Conservation (phyloP, 2,888 invertebrate genomes). For the Drosophila ezoana region DNA sequence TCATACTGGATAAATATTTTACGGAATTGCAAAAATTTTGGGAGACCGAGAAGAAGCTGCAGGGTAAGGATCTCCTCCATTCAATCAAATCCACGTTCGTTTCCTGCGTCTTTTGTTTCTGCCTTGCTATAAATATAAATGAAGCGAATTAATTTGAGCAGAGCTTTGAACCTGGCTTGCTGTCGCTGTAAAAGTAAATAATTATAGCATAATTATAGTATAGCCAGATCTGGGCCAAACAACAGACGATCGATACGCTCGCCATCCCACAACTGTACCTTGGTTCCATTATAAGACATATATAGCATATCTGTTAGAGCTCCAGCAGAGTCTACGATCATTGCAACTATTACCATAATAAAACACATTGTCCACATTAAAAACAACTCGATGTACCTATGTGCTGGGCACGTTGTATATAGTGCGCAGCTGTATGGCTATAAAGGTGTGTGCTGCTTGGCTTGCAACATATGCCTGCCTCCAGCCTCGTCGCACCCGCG, state of each 20-base stretch:
- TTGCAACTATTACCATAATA: too few relatives aligned
- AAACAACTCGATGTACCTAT: conserved; percentile 34
- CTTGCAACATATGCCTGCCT: conserved; percentile 67
- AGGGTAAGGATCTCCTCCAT: conserved; percentile 89
- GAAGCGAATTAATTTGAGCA: conserved; percentile 9
- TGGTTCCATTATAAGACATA: too few relatives aligned
- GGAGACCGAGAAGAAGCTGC: conserved; percentile 97
- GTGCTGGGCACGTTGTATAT: conserved; percentile 54
- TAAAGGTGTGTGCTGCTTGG: conserved; percentile 50
- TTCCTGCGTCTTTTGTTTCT: conserved; percentile 58
- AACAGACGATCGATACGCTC: too few relatives aligned
- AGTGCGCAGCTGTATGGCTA: conserved; percentile 33
- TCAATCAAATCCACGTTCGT: conserved; percentile 43
- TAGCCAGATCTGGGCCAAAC: too few relatives aligned
- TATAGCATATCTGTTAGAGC: too few relatives aligned
- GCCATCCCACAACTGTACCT: too few relatives aligned
- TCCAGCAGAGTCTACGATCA: too few relatives aligned
- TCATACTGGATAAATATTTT: conserved; percentile 98
- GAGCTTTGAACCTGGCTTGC: conserved; percentile 27
- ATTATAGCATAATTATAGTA: background rate
- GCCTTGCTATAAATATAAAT: conserved; percentile 21
- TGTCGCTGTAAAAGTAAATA: background rate
- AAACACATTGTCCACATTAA: too few relatives aligned
- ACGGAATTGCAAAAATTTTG: conserved; percentile 98
- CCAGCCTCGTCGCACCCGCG: conserved; percentile 17